Evolutionary conservation across 2,797 vertebrate genomes (phyloP), one percentile per base, ranked within the genome.

Genomic region (Muscicapa striata): DNA sequence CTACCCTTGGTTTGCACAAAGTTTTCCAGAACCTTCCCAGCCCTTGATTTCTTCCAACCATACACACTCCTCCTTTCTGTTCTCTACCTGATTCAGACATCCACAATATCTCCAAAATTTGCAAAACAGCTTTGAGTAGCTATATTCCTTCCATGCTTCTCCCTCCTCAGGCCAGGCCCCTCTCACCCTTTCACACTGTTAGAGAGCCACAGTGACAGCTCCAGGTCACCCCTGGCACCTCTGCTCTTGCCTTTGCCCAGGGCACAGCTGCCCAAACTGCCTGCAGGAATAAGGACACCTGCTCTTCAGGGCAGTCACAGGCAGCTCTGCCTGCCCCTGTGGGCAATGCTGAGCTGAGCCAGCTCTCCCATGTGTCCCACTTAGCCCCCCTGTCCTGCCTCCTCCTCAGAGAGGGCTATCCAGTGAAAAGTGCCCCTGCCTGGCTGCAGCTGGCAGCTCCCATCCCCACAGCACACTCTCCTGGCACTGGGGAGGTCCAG

Each of bases 171-270:
- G 7, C 14, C 41, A 88, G 38, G 32, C 3, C 9, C 10, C 5
- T 72, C 0, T 0, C 24, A n/a, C 9, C 29, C 6, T 58, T 94
- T 63, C 0, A 1, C 36, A 11, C 21, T 16, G 19, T 23, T 46
- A 13, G n/a, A 54, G 84, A 86, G 40, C 11, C 27, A 49, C 0
- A 0, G 8, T 3, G 4, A 49, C 45, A n/a, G 4, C 7, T 38
- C 16, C 38, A 75, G 38, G 38, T 81, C 38, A 30, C 6, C 15
- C 23, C 7, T 45, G 21, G 41, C 7, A 66, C 30, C 8, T 72
- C 22, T 46, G 17, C 17, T 63, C 22, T 32, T 27, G 30, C 66
- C 34, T 36, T 66, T 66, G 52, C 38, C 57, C 27, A 43, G 38
- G 46, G 15, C 29, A 58, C 70, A 89, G 29, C 22, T 63, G 17